Conservation (phyloP, 1,140 invertebrate genomes). For the Calycopis cecrops region DNA sequence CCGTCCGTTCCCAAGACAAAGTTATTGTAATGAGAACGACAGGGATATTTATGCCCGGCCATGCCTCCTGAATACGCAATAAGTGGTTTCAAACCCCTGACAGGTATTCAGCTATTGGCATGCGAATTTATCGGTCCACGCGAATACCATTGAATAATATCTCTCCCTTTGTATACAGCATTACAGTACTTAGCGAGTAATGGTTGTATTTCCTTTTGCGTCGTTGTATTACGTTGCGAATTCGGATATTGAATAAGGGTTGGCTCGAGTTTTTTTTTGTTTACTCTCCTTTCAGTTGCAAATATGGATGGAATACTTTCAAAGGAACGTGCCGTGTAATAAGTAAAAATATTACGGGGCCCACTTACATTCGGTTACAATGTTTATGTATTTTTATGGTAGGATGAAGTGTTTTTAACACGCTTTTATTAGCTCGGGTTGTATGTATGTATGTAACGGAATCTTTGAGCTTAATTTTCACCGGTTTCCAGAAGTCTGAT, state of each 20-base stretch:
- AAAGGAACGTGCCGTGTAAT: conserved; percentile 33
- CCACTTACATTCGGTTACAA: not conserved
- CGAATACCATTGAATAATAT: conserved; percentile 19
- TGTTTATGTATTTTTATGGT: not conserved
- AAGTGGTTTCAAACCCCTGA: conserved; percentile 31
- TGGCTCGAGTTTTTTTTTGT: conserved; percentile 37
- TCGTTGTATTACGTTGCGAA: conserved; percentile 15
- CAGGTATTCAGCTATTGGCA: conserved; percentile 13
- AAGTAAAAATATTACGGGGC: conserved; percentile 1
- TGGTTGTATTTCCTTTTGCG: conserved; percentile 14
- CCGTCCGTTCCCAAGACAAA: conserved; percentile 45
- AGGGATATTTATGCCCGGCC: conserved; percentile 64
- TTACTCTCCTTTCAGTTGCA: conserved; percentile 47
- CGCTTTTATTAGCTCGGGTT: too few species aligned
- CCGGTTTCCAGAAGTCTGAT: too few species aligned
- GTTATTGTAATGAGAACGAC: conserved; percentile 68
- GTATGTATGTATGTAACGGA: too few species aligned
- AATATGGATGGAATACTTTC: conserved; percentile 37
- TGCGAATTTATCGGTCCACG: not conserved
- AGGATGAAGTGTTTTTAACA: too few species aligned
- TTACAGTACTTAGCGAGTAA: conserved; percentile 8
- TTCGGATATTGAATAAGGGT: conserved; percentile 55
- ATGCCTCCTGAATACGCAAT: conserved; percentile 62
- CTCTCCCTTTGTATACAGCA: conserved; percentile 10
- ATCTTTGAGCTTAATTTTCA: too few species aligned